Evolutionary conservation across 2,113 vertebrate species (phyloP).

Genomic region (Setophaga kirtlandii): DNA sequence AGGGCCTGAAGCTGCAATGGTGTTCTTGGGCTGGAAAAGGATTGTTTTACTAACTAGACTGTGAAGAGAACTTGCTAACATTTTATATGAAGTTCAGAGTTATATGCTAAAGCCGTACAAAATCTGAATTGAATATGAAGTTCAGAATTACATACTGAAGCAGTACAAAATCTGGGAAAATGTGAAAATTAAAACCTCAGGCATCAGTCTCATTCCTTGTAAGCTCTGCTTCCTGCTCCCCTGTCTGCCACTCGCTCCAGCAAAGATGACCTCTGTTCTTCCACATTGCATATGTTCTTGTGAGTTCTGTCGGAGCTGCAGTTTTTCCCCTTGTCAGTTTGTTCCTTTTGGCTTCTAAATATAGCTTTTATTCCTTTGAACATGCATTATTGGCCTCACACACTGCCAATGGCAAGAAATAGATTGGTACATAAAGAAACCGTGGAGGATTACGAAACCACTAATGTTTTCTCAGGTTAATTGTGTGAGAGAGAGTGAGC

Average conservation of each 20-base stretch:
- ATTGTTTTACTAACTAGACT: neutral
- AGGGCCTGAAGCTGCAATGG: neutral
- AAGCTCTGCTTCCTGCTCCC: neutral
- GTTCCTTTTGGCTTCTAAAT: constrained; percentile 23
- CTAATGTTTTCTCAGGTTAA: constrained; percentile 13
- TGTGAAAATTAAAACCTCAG: neutral
- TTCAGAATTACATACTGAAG: too few relatives aligned
- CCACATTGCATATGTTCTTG: neutral
- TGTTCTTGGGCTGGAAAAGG: neutral
- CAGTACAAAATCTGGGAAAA: neutral
- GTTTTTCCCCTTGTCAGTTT: neutral
- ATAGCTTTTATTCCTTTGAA: neutral
- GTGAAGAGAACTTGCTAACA: neutral
- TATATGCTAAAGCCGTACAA: neutral
- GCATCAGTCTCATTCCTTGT: neutral
- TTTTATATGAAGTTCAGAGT: neutral
- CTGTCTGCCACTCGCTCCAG: neutral
- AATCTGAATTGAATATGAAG: neutral
- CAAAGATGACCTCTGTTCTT: neutral
- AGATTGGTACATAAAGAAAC: neutral
- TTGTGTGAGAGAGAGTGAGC: neutral
- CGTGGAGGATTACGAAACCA: neutral
- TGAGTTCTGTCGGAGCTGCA: neutral
- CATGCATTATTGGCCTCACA: neutral
- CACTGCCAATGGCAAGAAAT: neutral